phyloP scores from a whole-genome alignment of 35 echinoderm and acorn worm species.

The Acanthaster planci region DNA sequence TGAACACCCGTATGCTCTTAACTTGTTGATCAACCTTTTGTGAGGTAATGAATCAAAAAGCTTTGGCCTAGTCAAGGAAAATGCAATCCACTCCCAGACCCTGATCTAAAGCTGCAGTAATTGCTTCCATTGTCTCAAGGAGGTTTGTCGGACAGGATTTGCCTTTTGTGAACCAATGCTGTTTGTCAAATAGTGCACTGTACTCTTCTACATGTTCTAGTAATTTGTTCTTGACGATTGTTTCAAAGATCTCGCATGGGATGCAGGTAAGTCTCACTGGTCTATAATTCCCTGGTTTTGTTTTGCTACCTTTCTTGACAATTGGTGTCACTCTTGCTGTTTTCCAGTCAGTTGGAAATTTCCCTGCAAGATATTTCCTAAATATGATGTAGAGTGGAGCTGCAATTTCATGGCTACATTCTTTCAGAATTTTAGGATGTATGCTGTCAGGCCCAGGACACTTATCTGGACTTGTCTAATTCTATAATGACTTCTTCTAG shows the following conservation, averaged over 20 bases:
- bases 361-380: constrained; percentile 40
- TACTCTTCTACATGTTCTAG: constrained; percentile 19
- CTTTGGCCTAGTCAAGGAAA: constrained; percentile 30
- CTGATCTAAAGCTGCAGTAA: constrained; percentile 19
- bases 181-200: not conserved
- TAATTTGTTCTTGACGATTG: constrained; percentile 40
- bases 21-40: constrained; percentile 18
- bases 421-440: not conserved
- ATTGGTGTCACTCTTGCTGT: constrained; percentile 47
- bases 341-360: constrained; percentile 54
- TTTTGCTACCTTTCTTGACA: constrained; percentile 46
- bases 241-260: constrained; percentile 53
- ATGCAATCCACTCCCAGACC: constrained; percentile 1
- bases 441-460: too few relatives aligned
- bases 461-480: too few relatives aligned
- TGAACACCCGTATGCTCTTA: constrained; percentile 17
- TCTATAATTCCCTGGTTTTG: constrained; percentile 41
- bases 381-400: constrained; percentile 38
- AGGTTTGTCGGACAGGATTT: constrained; percentile 38
- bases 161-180: constrained; percentile 23
- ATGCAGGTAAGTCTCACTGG: constrained; percentile 52
- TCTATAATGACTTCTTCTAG: too few relatives aligned
- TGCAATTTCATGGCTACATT: not conserved
- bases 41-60: constrained; percentile 40
- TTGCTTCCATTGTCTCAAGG: constrained; percentile 13